Conservation (phyloP, 2,797 vertebrate genomes). For the Hippoglossus hippoglossus region DNA sequence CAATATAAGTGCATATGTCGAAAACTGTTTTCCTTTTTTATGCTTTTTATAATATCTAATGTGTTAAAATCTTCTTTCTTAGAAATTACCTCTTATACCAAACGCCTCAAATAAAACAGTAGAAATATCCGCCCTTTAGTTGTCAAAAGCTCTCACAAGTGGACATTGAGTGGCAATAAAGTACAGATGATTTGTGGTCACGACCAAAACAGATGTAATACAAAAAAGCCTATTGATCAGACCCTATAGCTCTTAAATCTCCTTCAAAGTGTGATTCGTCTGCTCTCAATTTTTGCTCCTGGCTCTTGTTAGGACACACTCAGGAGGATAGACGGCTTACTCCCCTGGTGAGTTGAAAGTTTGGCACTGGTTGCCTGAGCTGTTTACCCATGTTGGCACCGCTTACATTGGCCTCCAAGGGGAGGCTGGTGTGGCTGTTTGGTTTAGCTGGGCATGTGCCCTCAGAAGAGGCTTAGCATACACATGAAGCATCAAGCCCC, state of each 20-base stretch:
- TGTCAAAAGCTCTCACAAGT: background rate
- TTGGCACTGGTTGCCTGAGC: slow-evolving; percentile 32
- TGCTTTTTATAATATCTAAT: background rate
- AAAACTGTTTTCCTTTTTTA: background rate
- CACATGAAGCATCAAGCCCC: too few relatives aligned
- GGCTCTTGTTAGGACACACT: slow-evolving; percentile 17
- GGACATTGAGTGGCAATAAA: background rate
- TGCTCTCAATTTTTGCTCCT: slow-evolving; percentile 7
- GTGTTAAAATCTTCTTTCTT: too few relatives aligned
- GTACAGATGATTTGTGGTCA: slow-evolving; percentile 1
- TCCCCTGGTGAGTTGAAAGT: slow-evolving; percentile 14
- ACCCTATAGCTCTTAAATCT: background rate
- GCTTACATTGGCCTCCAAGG: slow-evolving; percentile 23
- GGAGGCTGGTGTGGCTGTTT: slow-evolving; percentile 39
- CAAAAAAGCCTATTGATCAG: background rate
- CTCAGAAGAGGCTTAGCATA: slow-evolving; percentile 28
- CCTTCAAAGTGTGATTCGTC: background rate
- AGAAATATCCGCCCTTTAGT: background rate
- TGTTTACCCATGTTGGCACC: slow-evolving; percentile 22
- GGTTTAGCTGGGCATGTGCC: slow-evolving; percentile 33
- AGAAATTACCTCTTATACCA: too few relatives aligned
- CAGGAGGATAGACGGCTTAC: slow-evolving; percentile 3
- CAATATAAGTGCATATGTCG: too few relatives aligned
- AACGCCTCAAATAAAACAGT: background rate
- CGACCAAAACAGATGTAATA: background rate